Conservation (phyloP, 2,797 vertebrate genomes). For the Sphenodon punctatus region DNA sequence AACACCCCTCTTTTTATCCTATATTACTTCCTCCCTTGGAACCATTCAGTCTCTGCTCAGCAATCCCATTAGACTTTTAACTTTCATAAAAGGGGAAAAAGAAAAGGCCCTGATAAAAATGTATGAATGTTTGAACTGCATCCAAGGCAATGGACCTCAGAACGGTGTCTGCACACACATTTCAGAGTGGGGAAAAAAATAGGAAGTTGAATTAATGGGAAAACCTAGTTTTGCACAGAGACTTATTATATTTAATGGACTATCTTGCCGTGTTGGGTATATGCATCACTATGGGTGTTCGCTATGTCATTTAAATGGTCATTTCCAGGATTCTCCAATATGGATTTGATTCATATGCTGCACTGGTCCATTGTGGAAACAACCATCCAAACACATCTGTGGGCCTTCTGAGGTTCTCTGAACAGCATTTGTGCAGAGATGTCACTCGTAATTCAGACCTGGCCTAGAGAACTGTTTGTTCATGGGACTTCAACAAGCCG, state of each 20-base stretch:
- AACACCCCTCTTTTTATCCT: conserved; percentile 72
- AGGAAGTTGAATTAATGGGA: conserved; percentile 1
- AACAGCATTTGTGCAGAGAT: neutral
- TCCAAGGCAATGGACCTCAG: conserved; percentile 56
- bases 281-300: neutral
- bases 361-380: neutral
- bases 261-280: neutral
- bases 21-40: conserved; percentile 71
- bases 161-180: neutral
- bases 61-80: conserved; percentile 68
- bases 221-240: neutral
- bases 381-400: neutral
- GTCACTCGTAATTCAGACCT: neutral
- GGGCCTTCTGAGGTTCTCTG: too few species aligned
- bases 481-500: neutral
- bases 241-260: neutral
- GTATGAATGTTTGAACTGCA: conserved; percentile 66
- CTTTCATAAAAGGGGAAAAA: conserved; percentile 57
- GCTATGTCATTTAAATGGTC: neutral
- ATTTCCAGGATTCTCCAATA: neutral
- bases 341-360: neutral
- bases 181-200: conserved; percentile 30
- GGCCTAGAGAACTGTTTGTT: neutral
- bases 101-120: conserved; percentile 64
- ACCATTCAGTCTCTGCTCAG: conserved; percentile 55